Percentiles rank a stretch among this genome's conserved stretches.
Evolutionary conservation across 2,797 vertebrate genomes (phyloP).

Genomic region (Hippopotamyrus pictus): DNA sequence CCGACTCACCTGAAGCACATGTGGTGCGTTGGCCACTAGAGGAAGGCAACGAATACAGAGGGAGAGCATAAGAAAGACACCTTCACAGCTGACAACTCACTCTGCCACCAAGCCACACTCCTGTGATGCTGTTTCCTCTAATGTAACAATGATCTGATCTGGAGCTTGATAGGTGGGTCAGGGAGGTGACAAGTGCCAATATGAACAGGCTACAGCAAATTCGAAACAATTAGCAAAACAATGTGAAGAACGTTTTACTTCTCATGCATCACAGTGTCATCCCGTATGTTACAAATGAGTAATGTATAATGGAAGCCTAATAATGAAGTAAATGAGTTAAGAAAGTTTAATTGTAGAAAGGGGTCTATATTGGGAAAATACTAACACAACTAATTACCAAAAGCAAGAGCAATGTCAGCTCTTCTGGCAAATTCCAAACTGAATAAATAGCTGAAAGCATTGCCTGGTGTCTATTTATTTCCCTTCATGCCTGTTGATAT

Average conservation of each 20-base stretch:
- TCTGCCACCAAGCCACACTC: neutral
- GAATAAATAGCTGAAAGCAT: neutral
- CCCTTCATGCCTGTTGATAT: neutral
- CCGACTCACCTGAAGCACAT: neutral
- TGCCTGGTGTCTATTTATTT: neutral
- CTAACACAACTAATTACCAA: neutral
- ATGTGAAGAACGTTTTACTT: neutral
- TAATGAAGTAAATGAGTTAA: neutral
- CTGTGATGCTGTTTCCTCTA: neutral
- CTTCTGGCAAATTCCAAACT: neutral
- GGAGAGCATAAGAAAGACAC: neutral
- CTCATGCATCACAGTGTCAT: neutral
- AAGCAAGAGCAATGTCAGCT: neutral
- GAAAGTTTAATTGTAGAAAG: neutral
- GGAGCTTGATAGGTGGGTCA: neutral
- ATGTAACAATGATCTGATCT: neutral
- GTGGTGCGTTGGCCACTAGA: neutral
- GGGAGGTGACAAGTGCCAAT: neutral
- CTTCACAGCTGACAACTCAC: neutral
- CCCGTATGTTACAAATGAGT: neutral
- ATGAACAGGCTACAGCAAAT: neutral
- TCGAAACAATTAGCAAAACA: neutral
- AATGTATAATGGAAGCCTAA: neutral
- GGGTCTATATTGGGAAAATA: neutral
- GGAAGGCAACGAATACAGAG: neutral